A percentile compares a stretch with the other conserved stretches of the same genome.
Conservation (phyloP, 2,113 vertebrate genomes). For the Xiphias gladius region DNA sequence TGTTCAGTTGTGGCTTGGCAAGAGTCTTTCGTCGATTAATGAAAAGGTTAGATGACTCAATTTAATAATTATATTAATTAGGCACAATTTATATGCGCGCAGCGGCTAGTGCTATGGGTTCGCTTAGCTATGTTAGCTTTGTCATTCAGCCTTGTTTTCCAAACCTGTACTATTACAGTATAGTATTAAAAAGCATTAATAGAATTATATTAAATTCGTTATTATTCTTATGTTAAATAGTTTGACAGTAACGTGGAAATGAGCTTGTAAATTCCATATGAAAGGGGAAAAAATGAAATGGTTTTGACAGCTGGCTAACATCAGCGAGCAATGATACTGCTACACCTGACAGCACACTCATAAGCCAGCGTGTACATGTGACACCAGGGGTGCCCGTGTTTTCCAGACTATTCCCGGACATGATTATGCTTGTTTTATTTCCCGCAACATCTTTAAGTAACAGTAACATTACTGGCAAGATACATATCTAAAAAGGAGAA, state of each 20-base stretch:
- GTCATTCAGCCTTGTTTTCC: background rate
- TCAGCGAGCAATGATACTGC: background rate
- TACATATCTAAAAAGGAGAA: background rate
- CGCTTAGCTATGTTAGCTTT: slow-evolving; percentile 10
- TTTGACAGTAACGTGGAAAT: too few species aligned
- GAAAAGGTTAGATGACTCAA: background rate
- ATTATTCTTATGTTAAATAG: rapidly evolving
- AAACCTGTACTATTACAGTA: background rate
- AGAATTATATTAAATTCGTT: background rate
- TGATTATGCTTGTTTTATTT: background rate
- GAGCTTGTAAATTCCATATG: rapidly evolving
- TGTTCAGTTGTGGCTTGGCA: background rate
- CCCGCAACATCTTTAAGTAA: background rate
- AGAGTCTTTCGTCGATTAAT: background rate
- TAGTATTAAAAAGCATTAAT: background rate
- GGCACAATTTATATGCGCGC: background rate
- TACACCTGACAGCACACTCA: background rate
- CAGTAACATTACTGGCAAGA: background rate
- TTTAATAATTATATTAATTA: too few species aligned
- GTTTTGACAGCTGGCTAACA: background rate
- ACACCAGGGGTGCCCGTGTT: slow-evolving; percentile 15
- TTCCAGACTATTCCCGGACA: slow-evolving; percentile 39
- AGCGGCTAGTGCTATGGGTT: background rate
- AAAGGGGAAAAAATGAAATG: background rate
- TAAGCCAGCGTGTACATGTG: slow-evolving; percentile 20